phyloP scores from a whole-genome alignment of 2,113 vertebrate genomes.

The Ibidorhyncha struthersii region DNA sequence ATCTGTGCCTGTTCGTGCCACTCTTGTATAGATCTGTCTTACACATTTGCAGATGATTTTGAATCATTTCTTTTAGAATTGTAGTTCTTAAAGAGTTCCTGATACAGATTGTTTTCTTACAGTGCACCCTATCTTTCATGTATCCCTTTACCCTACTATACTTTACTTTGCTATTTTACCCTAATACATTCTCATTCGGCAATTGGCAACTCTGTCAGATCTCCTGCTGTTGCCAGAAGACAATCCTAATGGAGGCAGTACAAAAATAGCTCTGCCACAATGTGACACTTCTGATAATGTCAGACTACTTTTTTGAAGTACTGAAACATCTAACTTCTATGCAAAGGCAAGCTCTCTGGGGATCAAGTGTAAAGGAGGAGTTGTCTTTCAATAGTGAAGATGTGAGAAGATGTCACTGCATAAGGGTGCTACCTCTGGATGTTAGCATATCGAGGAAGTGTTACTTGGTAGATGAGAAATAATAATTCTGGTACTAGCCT shows the following conservation, averaged over 20 bases:
- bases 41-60: neutral
- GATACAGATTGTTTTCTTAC: neutral
- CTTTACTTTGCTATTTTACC: neutral
- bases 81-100: neutral
- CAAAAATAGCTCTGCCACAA: constrained; percentile 15
- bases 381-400: neutral
- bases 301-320: constrained; percentile 21
- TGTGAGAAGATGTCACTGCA: neutral
- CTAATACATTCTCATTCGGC: neutral
- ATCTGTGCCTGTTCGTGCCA: neutral
- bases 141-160: neutral
- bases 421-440: neutral
- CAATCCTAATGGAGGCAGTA: neutral
- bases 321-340: neutral
- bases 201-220: neutral
- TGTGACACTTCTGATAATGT: constrained; percentile 3
- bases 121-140: neutral
- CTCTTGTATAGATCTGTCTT: neutral
- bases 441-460: neutral
- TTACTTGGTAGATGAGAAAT: neutral
- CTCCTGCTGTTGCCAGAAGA: neutral
- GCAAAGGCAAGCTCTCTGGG: neutral
- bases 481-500: neutral
- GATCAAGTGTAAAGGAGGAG: neutral
- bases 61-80: neutral